Evolutionary conservation across 2,797 vertebrate species (phyloP), one percentile per base, ranked within the genome.

Genomic region (Pempheris klunzingeri): DNA sequence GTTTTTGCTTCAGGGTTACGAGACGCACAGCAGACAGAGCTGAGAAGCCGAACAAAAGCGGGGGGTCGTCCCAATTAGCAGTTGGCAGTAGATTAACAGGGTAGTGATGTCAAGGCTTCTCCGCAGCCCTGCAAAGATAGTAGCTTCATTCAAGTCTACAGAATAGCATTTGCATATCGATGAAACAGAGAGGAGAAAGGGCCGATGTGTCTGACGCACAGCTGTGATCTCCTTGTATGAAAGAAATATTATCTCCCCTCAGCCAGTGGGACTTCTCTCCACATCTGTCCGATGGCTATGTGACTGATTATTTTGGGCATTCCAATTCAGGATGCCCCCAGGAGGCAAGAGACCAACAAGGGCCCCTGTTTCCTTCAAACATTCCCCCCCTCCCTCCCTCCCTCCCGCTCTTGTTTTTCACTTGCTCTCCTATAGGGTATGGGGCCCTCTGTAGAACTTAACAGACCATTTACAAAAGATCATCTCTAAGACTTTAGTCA

Each of bases 271-370:
- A 74, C 80, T 74, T 68, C 77, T 81, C 74, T 83, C 82, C 93
- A 94, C 94, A 95, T 95, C 94, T 95, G 95, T 93, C 92, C 63
- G 5, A 71, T 64, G 87, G 89, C 86, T 90, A 87, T 88, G 87
- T 85, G 87, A 90, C 90, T 93, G 91, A 93, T 94, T 94, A 91
- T 94, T 93, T 92, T 91, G 80, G 91, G 85, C 84, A 90, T 89
- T 88, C 84, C 83, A 81, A 88, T 91, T 90, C 84, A 90, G 86
- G 91, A 92, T 90, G 86, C 81, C 86, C 91, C 92, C 93, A 88
- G 93, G 92, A 91, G 92, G 91, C 79, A 71, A 71, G 81, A 46
- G 67, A 74, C 69, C 88, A 93, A 94, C 92, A 94, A 94, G 93
- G 87, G 89, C 88, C 89, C 89, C 91, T 92, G 84, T 96, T 85